Evolutionary conservation across 1,140 invertebrate species (phyloP), one percentile per base, ranked within the genome.

Genomic region (Phocides pigmalion): DNA sequence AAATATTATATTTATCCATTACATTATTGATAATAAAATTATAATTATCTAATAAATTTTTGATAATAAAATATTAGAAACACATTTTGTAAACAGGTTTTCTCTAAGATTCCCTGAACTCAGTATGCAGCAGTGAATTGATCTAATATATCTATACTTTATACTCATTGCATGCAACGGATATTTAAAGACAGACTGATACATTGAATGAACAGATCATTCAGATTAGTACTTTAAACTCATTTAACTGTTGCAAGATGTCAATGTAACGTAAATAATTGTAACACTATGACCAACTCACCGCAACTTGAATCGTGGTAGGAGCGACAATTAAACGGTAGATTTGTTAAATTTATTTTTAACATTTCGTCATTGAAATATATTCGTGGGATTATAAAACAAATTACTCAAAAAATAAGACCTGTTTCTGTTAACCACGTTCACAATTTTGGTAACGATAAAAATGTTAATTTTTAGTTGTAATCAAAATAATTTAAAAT

Each of bases 241-340:
- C 5, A 28, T 8, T 6, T 4, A 2, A 6, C 2, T 35, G 32
- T 12, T n/a, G 9, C 22, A 35, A 35, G 32, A 35, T n/a, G 25
- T 8, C 35, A 11, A 39, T 39, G 12, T 14, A 39, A 14, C 35
- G 56, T 66, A 66, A 61, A 53, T 46, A 37, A 61, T 66, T 51
- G 22, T 53, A 20, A 41, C 53, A 61, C 50, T 66, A 66, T 50
- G 46, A 58, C 17, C 39, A 46, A 3, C 16, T 46, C 35, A 61
- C 54, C 44, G 39, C 32, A 47, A 42, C 39, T 58, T 41, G 47
- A 71, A 37, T 63, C 69, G 62, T 72, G 70, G 66, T 66, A 35
- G 28, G 66, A 53, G 54, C 62, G 59, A 69, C 56, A 65, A 73
- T 70, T 63, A 70, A 58, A 70, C 25, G 64, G 68, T 65, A 22